A percentile compares a stretch with the other conserved stretches of the same genome.
These are phyloP conservation scores for Anagyrus pseudococci DNA, from an alignment of 2,888 invertebrate genomes.

Conservation along the genomic window DNA sequence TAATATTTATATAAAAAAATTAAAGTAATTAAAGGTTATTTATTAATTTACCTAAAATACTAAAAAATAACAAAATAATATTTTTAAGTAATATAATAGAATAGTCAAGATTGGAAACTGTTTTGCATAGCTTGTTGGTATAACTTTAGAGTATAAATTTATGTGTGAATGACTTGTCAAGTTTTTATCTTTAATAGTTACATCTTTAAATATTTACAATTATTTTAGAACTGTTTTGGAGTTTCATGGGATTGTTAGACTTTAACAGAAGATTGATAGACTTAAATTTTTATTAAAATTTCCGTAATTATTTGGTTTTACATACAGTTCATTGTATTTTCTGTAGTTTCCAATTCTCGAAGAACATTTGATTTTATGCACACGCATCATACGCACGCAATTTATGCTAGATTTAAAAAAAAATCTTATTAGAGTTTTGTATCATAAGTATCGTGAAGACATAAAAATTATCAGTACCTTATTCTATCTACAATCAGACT, in stretches of 20 bases:
- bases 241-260: conserved; percentile 20
- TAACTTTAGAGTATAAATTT: no score
- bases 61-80: no score
- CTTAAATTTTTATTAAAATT: conserved; percentile 44
- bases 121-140: no score
- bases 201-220: conserved; percentile 20
- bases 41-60: no score
- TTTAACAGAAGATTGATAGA: conserved; percentile 40
- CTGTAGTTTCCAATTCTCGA: conserved; percentile 20
- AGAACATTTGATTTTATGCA: conserved; percentile 30
- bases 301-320: conserved; percentile 38
- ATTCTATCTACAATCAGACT: conserved; percentile 36
- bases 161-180: no score
- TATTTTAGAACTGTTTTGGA: conserved; percentile 17
- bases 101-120: no score
- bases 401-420: conserved; percentile 22
- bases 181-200: neutral
- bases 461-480: conserved; percentile 31
- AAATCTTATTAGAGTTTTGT: conserved; percentile 19
- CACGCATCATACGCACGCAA: conserved; percentile 22
- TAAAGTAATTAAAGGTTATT: no score
- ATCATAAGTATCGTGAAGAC: conserved; percentile 22
- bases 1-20: no score
- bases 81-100: no score
- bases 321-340: conserved; percentile 29